Evolutionary conservation across 1,140 invertebrate species (phyloP).

Genomic region (Helicoverpa armigera): DNA sequence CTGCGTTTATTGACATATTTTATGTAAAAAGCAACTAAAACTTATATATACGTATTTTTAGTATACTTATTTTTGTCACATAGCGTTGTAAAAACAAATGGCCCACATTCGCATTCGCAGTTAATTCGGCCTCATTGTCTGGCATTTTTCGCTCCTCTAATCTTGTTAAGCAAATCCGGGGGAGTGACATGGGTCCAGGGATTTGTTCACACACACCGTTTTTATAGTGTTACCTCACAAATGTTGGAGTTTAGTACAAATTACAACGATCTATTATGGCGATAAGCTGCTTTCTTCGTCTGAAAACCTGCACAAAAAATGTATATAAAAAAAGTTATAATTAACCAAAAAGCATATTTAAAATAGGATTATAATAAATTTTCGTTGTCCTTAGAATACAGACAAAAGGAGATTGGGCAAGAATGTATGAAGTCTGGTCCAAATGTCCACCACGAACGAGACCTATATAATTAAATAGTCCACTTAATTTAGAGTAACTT

Average conservation of each 20-base stretch:
- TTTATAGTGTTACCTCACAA: constrained; percentile 34
- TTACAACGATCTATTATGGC: constrained; percentile 20
- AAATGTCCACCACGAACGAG: no score
- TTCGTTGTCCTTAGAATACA: no score
- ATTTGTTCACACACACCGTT: constrained; percentile 58
- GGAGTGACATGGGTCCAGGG: constrained; percentile 65
- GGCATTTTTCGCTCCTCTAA: constrained; percentile 71
- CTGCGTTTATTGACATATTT: no score
- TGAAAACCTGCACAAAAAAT: background rate
- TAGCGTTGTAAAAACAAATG: constrained; percentile 32
- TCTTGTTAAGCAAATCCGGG: constrained; percentile 75
- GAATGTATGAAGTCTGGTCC: no score
- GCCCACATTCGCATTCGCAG: constrained; percentile 58
- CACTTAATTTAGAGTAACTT: no score
- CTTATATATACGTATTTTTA: no score
- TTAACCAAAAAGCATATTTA: background rate
- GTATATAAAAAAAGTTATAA: background rate
- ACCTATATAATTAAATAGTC: no score
- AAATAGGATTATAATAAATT: no score
- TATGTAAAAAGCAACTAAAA: no score
- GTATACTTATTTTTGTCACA: background rate
- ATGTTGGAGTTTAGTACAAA: constrained; percentile 19
- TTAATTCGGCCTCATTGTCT: constrained; percentile 69
- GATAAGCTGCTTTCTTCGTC: background rate
- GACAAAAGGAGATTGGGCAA: no score